A percentile compares a stretch with the other conserved stretches of the same genome.
phyloP scores from a whole-genome alignment of 2,797 vertebrate species.

The Sciurus vulgaris region DNA sequence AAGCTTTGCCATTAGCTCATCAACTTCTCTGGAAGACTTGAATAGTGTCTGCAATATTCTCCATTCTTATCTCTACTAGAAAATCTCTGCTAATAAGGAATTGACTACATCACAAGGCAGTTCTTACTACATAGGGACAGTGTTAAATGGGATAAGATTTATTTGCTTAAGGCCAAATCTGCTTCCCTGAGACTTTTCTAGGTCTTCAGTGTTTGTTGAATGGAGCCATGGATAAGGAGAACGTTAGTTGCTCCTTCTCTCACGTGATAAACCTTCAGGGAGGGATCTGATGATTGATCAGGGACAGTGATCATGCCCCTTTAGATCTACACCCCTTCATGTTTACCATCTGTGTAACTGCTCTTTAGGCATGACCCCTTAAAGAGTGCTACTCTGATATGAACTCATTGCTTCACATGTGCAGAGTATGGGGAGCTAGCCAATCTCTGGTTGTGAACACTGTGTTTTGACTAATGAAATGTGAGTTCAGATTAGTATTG shows the following conservation, averaged over 20 bases:
- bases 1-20: neutral
- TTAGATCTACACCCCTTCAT: neutral
- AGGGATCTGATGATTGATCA: neutral
- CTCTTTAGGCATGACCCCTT: neutral
- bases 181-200: neutral
- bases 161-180: conserved; percentile 30
- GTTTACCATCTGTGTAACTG: neutral
- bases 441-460: neutral
- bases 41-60: neutral
- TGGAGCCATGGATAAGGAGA: neutral
- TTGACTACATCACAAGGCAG: neutral
- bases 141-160: conserved; percentile 14
- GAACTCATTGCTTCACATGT: neutral
- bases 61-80: neutral
- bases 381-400: neutral
- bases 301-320: neutral
- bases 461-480: neutral
- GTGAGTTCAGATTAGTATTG: neutral
- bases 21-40: conserved; percentile 6
- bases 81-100: neutral
- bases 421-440: neutral
- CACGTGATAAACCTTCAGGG: neutral
- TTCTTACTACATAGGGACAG: neutral
- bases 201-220: neutral
- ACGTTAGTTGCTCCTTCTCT: neutral